Evolutionary conservation across 2,113 vertebrate species (phyloP).

Genomic region (Tachuris rubrigastra): DNA sequence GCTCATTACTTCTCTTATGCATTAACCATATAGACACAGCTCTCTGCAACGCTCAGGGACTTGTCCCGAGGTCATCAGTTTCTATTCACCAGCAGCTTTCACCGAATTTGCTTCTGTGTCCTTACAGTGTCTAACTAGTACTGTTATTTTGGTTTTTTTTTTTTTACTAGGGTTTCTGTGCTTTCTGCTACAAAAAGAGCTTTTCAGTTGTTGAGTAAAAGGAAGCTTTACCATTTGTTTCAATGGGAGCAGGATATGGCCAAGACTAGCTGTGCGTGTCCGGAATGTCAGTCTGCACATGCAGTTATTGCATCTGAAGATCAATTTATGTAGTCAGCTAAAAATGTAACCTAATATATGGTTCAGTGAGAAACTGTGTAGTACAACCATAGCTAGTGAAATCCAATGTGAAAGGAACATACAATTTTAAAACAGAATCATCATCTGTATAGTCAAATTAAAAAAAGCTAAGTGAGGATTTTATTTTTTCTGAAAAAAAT

Average conservation of each 20-base stretch:
- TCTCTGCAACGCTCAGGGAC: neutral
- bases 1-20: neutral
- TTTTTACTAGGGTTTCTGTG: neutral
- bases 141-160: neutral
- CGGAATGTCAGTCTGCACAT: neutral
- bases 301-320: slow-evolving; percentile 10
- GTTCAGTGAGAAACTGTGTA: slow-evolving; percentile 31
- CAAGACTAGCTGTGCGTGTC: neutral
- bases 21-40: neutral
- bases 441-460: neutral
- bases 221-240: neutral
- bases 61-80: neutral
- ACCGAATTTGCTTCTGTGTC: neutral
- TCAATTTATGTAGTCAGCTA: slow-evolving; percentile 37
- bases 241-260: neutral
- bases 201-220: neutral
- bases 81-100: neutral
- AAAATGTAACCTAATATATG: slow-evolving; percentile 50
- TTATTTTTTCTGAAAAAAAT: neutral
- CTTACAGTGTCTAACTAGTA: neutral
- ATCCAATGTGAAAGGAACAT: neutral
- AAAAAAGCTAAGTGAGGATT: neutral
- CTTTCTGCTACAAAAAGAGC: neutral
- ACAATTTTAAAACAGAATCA: neutral
- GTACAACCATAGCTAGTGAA: neutral